A percentile compares a stretch with the other conserved stretches of the same genome.
Evolutionary conservation across 2,888 invertebrate genomes (phyloP).

Genomic region (Hydrotaea diabolus): DNA sequence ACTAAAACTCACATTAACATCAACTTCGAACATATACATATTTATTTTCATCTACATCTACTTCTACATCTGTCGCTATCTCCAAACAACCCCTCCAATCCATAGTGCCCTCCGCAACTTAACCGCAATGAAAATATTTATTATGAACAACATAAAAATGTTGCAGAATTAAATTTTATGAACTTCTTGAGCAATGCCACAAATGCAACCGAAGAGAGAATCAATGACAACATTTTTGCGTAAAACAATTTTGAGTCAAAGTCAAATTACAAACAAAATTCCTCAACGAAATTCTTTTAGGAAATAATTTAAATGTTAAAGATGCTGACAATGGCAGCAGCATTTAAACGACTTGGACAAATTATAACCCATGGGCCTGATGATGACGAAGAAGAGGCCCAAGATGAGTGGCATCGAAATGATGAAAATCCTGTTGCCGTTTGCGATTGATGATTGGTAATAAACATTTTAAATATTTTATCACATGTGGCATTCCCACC

Average conservation of each 20-base stretch:
- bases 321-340: background rate
- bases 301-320: constrained; percentile 19
- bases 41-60: too few species aligned
- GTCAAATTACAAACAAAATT: constrained; percentile 1
- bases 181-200: constrained; percentile 41
- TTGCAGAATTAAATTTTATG: constrained; percentile 61
- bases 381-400: background rate
- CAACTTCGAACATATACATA: too few species aligned
- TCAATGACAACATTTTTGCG: constrained; percentile 34
- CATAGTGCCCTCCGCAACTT: background rate
- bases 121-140: background rate
- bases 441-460: constrained; percentile 32
- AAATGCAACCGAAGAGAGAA: background rate
- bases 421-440: constrained; percentile 28
- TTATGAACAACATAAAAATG: constrained; percentile 22
- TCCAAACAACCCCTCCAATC: background rate
- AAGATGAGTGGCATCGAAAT: background rate
- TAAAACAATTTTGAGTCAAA: background rate
- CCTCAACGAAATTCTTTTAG: background rate
- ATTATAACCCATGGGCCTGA: background rate
- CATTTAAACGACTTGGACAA: background rate
- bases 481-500: background rate
- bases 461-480: constrained; percentile 37
- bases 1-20: too few species aligned
- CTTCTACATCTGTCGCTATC: too few species aligned